Conservation (phyloP, 1,140 invertebrate genomes). For the Drosophila pseudoobscura region DNA sequence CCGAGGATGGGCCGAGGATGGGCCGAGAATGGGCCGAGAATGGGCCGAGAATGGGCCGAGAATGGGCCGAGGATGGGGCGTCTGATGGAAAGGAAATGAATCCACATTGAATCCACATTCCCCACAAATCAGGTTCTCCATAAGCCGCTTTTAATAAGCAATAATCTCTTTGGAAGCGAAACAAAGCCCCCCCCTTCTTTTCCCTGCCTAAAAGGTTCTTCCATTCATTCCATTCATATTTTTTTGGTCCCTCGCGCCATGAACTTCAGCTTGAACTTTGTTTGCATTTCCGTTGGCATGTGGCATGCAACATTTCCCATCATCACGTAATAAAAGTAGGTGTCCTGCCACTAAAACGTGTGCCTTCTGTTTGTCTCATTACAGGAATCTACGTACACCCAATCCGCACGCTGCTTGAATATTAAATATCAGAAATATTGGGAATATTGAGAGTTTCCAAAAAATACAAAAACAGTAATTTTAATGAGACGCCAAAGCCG, state of each 20-base stretch:
- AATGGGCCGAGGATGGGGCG: too few species aligned
- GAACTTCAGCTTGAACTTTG: conserved; percentile 43
- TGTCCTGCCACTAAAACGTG: too few species aligned
- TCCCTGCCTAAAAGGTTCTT: too few species aligned
- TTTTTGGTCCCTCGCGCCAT: background rate
- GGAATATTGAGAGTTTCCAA: conserved; percentile 10
- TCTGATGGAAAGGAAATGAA: background rate
- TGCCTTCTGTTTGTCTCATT: conserved; percentile 45
- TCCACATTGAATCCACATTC: background rate
- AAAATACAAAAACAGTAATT: conserved; percentile 28
- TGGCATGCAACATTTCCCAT: conserved; percentile 27
- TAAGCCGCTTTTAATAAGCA: background rate
- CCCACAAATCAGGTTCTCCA: conserved; percentile 35
- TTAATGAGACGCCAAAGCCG: conserved; percentile 62
- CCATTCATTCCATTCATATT: too few species aligned
- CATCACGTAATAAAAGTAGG: background rate
- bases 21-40: too few species aligned
- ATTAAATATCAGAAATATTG: conserved; percentile 26
- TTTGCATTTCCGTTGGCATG: conserved; percentile 38
- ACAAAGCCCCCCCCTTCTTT: too few species aligned
- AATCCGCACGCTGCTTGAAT: conserved; percentile 33
- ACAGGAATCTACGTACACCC: conserved; percentile 24
- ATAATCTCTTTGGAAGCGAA: background rate
- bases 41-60: too few species aligned
- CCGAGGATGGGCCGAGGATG: too few species aligned